Conservation (phyloP, 2,888 invertebrate genomes). For the Chrysodeixis includens region DNA sequence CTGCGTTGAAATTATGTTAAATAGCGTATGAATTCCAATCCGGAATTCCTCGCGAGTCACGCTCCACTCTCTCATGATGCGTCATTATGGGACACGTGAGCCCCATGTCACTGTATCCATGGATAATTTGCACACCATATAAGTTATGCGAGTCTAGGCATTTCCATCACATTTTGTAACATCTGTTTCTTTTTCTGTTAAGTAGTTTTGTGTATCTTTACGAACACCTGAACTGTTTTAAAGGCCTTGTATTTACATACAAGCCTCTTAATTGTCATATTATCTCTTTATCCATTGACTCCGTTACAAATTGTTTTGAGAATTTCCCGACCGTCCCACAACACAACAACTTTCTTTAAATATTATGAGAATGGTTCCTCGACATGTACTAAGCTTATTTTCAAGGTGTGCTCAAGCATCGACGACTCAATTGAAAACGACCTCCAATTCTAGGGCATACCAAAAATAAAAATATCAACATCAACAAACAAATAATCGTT, state of each 20-base stretch:
- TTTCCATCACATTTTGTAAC: background rate
- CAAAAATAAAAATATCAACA: conserved; percentile 33
- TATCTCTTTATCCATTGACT: background rate
- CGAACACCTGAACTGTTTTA: too few species aligned
- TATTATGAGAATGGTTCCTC: background rate
- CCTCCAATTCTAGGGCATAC: conserved; percentile 53
- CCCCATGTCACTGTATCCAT: conserved; percentile 14
- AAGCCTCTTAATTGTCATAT: background rate
- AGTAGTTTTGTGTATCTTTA: background rate
- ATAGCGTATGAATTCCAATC: conserved; percentile 1
- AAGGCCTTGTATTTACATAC: too few species aligned
- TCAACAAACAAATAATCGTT: conserved; percentile 31
- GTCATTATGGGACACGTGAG: conserved; percentile 14
- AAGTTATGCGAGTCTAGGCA: background rate
- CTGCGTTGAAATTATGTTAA: background rate
- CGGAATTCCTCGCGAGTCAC: conserved; percentile 37
- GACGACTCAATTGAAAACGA: conserved; percentile 37
- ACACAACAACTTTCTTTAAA: background rate
- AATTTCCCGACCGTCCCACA: background rate
- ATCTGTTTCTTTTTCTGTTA: background rate
- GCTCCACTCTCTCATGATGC: conserved; percentile 41
- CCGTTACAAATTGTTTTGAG: too few species aligned
- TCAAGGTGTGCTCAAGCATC: conserved; percentile 9
- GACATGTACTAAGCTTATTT: background rate
- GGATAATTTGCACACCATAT: background rate